Conservation (phyloP, 2,888 invertebrate genomes). For the Plutella xylostella region DNA sequence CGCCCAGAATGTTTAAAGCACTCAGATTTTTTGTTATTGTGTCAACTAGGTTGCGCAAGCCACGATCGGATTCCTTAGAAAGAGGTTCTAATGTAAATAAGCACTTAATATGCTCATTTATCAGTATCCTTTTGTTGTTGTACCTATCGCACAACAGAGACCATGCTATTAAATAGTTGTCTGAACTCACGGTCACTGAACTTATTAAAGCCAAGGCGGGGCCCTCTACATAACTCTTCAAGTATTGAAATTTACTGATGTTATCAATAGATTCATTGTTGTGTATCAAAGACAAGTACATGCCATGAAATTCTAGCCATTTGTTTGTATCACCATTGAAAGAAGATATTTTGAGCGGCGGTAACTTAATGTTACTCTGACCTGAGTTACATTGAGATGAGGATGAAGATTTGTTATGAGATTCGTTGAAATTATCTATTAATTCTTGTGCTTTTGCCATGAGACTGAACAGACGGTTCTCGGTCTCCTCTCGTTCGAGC, state of each 20-base stretch:
- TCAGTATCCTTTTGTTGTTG: slow-evolving; percentile 14
- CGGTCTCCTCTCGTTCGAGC: too few species aligned
- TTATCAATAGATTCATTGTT: slow-evolving; percentile 16
- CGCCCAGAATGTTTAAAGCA: slow-evolving; percentile 17
- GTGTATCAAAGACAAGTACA: background rate
- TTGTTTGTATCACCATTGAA: background rate
- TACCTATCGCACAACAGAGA: slow-evolving; percentile 12
- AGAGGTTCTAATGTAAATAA: background rate
- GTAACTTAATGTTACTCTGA: background rate
- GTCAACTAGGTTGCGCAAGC: slow-evolving; percentile 18
- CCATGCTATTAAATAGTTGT: slow-evolving; percentile 15
- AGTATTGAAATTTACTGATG: slow-evolving; percentile 19
- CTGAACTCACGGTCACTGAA: slow-evolving; percentile 15
- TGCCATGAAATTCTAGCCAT: background rate
- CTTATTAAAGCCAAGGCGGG: slow-evolving; percentile 19
- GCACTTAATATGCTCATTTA: slow-evolving; percentile 18
- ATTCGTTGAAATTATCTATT: too few species aligned
- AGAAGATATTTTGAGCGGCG: background rate
- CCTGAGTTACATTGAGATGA: background rate
- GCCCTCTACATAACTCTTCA: slow-evolving; percentile 18
- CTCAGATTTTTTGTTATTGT: slow-evolving; percentile 19
- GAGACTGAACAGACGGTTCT: too few species aligned
- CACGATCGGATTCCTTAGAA: background rate
- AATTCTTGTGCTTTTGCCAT: too few species aligned
- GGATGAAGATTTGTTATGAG: background rate